These are phyloP conservation scores for Gopherus evgoodei DNA, from an alignment of 2,113 vertebrate genomes.

Conservation along the genomic window DNA sequence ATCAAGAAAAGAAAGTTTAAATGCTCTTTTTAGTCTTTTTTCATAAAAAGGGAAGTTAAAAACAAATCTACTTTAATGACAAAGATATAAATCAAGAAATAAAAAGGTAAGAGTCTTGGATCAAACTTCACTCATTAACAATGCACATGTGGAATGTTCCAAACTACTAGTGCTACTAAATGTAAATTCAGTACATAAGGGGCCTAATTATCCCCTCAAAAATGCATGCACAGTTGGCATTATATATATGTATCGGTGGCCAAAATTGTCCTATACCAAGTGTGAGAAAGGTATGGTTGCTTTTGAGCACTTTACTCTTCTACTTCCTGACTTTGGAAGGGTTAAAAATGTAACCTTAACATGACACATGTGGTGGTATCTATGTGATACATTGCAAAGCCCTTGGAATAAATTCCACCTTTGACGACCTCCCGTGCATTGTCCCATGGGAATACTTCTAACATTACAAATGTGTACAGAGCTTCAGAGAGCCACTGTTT, in stretches of 20 bases:
- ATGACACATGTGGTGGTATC: neutral
- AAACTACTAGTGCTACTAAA: neutral
- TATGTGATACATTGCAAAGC: too few relatives aligned
- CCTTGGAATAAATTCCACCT: neutral
- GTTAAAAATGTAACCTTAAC: neutral
- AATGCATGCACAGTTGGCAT: neutral
- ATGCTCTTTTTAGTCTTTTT: neutral
- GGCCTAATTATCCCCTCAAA: neutral
- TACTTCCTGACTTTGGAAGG: neutral
- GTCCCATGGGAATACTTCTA: neutral
- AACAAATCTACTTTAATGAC: neutral
- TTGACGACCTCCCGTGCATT: neutral
- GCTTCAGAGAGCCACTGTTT: neutral
- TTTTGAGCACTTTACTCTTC: neutral
- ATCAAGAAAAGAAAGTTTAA: neutral
- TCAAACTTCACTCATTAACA: fast-evolving
- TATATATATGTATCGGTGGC: neutral
- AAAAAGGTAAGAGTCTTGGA: neutral
- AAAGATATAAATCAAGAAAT: neutral
- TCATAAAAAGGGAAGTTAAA: neutral
- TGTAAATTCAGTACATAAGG: neutral
- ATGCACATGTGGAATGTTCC: neutral
- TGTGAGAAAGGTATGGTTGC: neutral
- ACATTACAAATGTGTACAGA: neutral
- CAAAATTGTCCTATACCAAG: neutral